phyloP scores from a whole-genome alignment of 2,113 vertebrate genomes.

The Myotis lucifugus region DNA sequence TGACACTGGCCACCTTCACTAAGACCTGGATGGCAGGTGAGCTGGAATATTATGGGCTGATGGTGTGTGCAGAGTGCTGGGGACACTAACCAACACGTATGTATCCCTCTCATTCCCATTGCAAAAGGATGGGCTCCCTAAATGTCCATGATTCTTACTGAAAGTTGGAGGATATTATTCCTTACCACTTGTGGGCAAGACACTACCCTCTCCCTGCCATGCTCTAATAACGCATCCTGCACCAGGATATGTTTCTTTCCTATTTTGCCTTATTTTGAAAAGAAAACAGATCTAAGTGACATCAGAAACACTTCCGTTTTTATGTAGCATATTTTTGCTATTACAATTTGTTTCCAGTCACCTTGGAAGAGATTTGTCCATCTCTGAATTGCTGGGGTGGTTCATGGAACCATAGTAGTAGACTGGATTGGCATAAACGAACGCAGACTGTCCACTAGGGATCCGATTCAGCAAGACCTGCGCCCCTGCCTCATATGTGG shows the following conservation, averaged over 20 bases:
- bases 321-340: constrained; percentile 36
- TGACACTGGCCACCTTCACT: neutral
- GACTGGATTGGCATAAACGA: neutral
- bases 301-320: constrained; percentile 25
- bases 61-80: too few relatives aligned
- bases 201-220: neutral
- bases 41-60: neutral
- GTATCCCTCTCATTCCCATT: neutral
- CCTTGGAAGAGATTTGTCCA: constrained; percentile 35
- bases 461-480: neutral
- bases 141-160: neutral
- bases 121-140: neutral
- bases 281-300: constrained; percentile 12
- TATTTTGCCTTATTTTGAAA: constrained; percentile 42
- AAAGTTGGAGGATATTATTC: neutral
- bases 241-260: neutral
- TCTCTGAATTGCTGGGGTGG: neutral
- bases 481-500: neutral
- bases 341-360: neutral
- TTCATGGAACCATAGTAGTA: neutral
- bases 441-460: neutral
- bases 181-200: neutral
- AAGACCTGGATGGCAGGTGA: neutral
- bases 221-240: neutral
- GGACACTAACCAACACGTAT: neutral